These are phyloP conservation scores for Eucera pruinosa DNA, from an alignment of 2,888 invertebrate species.

Conservation along the genomic window DNA sequence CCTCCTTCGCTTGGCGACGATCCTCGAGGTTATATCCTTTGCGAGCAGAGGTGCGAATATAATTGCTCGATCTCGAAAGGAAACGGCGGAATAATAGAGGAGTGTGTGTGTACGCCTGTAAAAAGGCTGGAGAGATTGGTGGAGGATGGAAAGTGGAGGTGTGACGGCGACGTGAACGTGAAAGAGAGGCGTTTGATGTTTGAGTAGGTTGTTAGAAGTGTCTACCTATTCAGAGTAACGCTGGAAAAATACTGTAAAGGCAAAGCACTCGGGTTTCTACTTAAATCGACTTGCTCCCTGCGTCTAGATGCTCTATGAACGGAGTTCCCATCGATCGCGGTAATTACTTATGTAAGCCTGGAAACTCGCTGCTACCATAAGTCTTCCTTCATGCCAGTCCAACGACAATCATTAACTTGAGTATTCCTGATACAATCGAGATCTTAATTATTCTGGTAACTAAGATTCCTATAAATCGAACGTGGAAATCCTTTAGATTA, in stretches of 20 bases:
- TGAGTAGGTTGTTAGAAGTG: constrained; percentile 45
- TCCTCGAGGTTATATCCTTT: constrained; percentile 29
- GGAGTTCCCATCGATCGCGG: constrained; percentile 41
- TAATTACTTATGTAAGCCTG: constrained; percentile 53
- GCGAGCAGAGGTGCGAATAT: constrained; percentile 48
- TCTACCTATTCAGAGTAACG: constrained; percentile 41
- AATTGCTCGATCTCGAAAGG: constrained; percentile 56
- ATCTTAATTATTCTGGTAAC: constrained; percentile 14
- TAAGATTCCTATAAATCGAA: background rate
- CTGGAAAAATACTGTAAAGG: constrained; percentile 43
- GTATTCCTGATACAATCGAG: constrained; percentile 19
- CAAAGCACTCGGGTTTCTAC: constrained; percentile 46
- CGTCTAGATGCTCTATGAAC: constrained; percentile 19
- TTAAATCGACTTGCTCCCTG: constrained; percentile 45
- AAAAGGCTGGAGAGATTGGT: constrained; percentile 34
- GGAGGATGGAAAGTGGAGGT: constrained; percentile 16
- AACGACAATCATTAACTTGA: constrained; percentile 22
- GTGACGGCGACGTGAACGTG: constrained; percentile 4
- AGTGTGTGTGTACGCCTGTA: constrained; percentile 17
- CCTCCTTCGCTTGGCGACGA: background rate
- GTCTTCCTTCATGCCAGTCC: constrained; percentile 12
- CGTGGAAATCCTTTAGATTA: background rate
- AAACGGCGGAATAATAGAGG: constrained; percentile 51
- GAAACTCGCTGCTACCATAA: constrained; percentile 10
- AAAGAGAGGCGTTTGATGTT: constrained; percentile 56